phyloP scores from a whole-genome alignment of 1,140 invertebrate species.

The Anastrepha obliqua region DNA sequence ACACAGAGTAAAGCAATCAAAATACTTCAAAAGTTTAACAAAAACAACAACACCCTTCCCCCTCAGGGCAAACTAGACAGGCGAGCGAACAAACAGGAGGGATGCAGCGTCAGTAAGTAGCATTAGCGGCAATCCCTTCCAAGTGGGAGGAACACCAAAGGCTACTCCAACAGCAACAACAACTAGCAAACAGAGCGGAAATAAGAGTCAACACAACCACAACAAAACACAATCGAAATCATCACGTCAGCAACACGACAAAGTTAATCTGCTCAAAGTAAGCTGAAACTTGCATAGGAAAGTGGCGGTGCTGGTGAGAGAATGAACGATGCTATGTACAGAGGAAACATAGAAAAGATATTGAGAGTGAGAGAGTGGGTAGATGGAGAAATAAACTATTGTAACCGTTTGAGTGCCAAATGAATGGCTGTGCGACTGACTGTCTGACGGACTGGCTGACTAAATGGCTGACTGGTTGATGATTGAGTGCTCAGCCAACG shows the following conservation, averaged over 20 bases:
- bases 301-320: background rate
- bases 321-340: no score
- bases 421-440: background rate
- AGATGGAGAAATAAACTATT: background rate
- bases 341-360: background rate
- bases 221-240: slow-evolving; percentile 37
- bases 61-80: background rate
- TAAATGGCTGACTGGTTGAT: background rate
- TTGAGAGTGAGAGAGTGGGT: background rate
- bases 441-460: background rate
- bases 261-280: slow-evolving; percentile 7
- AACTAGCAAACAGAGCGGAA: background rate
- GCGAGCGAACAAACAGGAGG: background rate
- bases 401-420: background rate
- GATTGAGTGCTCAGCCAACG: slow-evolving; percentile 25
- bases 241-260: background rate
- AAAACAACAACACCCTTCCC: background rate
- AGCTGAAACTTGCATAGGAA: background rate
- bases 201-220: background rate
- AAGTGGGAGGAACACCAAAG: background rate
- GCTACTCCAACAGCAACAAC: background rate
- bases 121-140: background rate
- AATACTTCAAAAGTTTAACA: slow-evolving; percentile 12
- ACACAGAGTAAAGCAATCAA: slow-evolving; percentile 29
- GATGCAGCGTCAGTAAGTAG: background rate